Evolutionary conservation across 2,888 invertebrate genomes (phyloP), one percentile per base, ranked within the genome.

Genomic region (Pteria penguin): DNA sequence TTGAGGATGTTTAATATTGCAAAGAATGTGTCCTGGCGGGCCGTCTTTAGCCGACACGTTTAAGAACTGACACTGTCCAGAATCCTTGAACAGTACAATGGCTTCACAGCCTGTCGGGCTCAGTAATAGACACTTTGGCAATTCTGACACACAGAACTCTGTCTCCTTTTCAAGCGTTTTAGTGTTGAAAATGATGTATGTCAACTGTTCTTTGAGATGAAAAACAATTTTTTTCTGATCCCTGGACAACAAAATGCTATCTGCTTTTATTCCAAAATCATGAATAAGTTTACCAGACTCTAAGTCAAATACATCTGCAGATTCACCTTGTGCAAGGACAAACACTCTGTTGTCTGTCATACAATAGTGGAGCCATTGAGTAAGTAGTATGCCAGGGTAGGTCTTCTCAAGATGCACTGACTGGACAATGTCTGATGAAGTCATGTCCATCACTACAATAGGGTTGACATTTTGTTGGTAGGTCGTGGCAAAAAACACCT

Each of bases 381-480:
- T 79, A 67, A 87, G 85, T 2, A 81, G 83, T 27, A 88, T 76
- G 32, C 72, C 81, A 1, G 76, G 70, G 62, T 86, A 87, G 8
- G 69, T 70, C 55, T 85, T 87, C 26, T 84, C 82, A 31, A 88
- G 70, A 3, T 68, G 65, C 22, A 84, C 36, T 24, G 69, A 70
- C 24, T 76, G 72, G 5, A 78, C 77, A 18, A 88, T 61, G 14
- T 82, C 81, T 11, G 82, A 82, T 5, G 79, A 76, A 1, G 54
- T 65, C 27, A 82, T 78, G 57, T 87, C 83, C 11, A 86, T 72
- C 2, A 87, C 60, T 4, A 85, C 74, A 1, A 87, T 79, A 11
- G 82, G 83, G 60, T 88, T 87, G 2, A 31, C 65, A 36, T 79
- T 67, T 29, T 71, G 78, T 52, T 88, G 88, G 31, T 80, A 80